These are phyloP conservation scores for Laothoe populi DNA, from an alignment of 2,888 invertebrate species.

Conservation along the genomic window DNA sequence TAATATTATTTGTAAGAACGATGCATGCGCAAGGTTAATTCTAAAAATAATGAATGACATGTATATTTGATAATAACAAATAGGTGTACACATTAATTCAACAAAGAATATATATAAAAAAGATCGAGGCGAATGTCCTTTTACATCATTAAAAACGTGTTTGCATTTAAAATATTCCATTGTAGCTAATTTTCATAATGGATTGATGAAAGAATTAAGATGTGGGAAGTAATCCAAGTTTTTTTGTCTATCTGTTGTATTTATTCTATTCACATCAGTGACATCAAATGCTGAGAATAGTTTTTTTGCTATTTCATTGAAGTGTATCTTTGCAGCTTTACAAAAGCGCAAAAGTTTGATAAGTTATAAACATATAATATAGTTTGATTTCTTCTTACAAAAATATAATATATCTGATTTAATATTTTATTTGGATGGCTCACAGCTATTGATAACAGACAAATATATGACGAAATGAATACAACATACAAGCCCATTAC, in stretches of 20 bases:
- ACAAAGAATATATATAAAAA: neutral
- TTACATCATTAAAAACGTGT: slow-evolving; percentile 37
- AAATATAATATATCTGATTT: neutral
- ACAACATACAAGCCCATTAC: no score
- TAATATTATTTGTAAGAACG: neutral
- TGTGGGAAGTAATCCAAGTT: slow-evolving; percentile 55
- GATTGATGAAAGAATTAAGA: slow-evolving; percentile 43
- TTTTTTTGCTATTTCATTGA: slow-evolving; percentile 23
- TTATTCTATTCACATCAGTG: slow-evolving; percentile 30
- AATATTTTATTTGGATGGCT: neutral
- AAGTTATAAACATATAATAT: neutral
- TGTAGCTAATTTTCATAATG: slow-evolving; percentile 32
- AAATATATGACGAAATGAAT: no score
- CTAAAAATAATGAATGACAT: neutral
- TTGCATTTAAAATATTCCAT: slow-evolving; percentile 14
- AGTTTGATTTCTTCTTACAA: neutral
- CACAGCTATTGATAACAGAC: no score
- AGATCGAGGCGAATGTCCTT: neutral
- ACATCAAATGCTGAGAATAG: slow-evolving; percentile 22
- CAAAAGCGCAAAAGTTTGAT: neutral
- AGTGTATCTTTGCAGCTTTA: slow-evolving; percentile 12
- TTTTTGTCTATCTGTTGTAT: slow-evolving; percentile 30
- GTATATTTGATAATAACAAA: neutral
- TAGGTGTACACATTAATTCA: neutral
- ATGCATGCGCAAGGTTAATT: slow-evolving; percentile 2